Evolutionary conservation across 2,888 invertebrate species (phyloP).

Genomic region (Pherbina coryleti): DNA sequence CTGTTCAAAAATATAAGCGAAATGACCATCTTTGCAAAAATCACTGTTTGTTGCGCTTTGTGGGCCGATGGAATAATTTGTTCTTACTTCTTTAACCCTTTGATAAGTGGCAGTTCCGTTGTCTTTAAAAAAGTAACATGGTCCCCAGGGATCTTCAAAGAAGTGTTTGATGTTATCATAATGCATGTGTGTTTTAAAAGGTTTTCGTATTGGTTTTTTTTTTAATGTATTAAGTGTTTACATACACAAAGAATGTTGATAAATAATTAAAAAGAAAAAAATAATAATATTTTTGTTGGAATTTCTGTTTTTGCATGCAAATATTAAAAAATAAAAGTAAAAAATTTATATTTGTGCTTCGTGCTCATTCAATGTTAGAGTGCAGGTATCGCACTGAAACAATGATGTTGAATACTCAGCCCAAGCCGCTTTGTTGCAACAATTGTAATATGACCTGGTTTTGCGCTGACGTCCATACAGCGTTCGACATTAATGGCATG

Average conservation of each 20-base stretch:
- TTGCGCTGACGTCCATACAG: neutral
- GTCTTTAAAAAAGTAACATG: neutral
- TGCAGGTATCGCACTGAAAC: slow-evolving; percentile 5
- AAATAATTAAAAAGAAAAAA: neutral
- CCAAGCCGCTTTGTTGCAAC: slow-evolving; percentile 3
- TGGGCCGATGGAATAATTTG: too few relatives aligned
- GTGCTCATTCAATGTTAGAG: neutral
- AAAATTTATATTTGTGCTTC: too few relatives aligned
- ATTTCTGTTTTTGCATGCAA: neutral
- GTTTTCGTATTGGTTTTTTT: neutral
- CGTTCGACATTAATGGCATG: neutral
- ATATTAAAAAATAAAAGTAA: neutral
- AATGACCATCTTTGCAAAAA: too few relatives aligned
- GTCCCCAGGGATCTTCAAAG: neutral
- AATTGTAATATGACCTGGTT: neutral
- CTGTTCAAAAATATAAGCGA: too few relatives aligned
- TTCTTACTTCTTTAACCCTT: too few relatives aligned
- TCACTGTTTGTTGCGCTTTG: too few relatives aligned
- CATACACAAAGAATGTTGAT: neutral
- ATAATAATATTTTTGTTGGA: neutral
- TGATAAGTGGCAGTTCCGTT: too few relatives aligned
- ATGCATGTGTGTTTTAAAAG: neutral
- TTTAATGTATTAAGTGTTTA: neutral
- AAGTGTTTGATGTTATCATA: neutral
- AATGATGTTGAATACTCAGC: neutral